Evolutionary conservation across 2,797 vertebrate genomes (phyloP), one percentile per base, ranked within the genome.

Genomic region (Gila robusta): DNA sequence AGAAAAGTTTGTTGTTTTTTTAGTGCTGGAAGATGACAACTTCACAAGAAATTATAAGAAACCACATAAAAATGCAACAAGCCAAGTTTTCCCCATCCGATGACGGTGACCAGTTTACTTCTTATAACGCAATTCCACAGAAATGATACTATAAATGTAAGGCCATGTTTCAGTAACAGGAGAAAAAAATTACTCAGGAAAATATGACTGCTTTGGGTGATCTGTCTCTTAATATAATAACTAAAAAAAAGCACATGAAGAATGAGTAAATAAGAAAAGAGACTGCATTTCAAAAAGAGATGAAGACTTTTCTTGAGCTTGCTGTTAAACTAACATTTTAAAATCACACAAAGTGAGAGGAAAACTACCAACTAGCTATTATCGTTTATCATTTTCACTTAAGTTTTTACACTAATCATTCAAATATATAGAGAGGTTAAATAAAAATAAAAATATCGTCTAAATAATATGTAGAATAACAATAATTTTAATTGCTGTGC

Each of bases 401-500:
- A 2, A 21, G 26, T 52, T 76, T 35, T 76, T 11, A 23, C 19
- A n/a, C n/a, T 19, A 41, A 10, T 79, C 4, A 26, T 41, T 26
- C 8, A 41, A 78, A 54, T 14, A 35, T 12, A 9, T n/a, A 56
- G 66, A 76, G 2, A 37, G 8, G 72, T 52, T 37, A 23, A 37
- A 56, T 76, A 52, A 32, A 32, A 32, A 32, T 54, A 23, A 39
- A 69, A 62, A 62, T 62, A 41, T 8, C 1, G 6, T 0, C 21
- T 2, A 17, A 32, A 32, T 32, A 37, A 37, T 26, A 39, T 39
- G 52, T 59, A 17, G 35, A 79, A 41, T 26, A 11, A 79, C 26
- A 1, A 79, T 26, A 2, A 78, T 41, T 79, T 44, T 28, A 79
- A 62, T 79, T 64, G 77, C 52, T n/a, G 74, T 56, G 52, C 76